Percentiles rank a stretch among this genome's conserved stretches.
phyloP scores from a whole-genome alignment of 2,797 vertebrate genomes.

The Pseudotriccus pelzelni region DNA sequence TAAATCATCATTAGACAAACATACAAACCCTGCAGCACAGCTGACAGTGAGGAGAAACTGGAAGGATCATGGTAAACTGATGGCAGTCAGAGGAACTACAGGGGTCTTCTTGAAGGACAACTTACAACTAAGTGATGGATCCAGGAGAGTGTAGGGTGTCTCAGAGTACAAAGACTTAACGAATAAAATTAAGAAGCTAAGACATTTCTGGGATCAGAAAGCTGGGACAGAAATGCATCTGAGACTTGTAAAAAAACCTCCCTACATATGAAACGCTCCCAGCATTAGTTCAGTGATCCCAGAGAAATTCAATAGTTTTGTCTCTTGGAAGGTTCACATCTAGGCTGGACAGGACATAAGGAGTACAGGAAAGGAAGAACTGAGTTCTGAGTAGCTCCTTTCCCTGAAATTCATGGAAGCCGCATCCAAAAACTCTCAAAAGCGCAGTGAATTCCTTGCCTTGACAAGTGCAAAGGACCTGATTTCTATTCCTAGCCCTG shows the following conservation, averaged over 20 bases:
- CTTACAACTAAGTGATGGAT: not conserved
- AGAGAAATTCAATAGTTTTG: not conserved
- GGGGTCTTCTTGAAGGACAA: not conserved
- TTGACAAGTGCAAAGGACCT: not conserved
- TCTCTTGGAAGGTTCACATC: not conserved
- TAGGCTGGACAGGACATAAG: not conserved
- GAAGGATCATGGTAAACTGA: not conserved
- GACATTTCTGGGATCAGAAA: not conserved
- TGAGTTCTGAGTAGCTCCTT: not conserved
- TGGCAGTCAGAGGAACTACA: rapidly evolving
- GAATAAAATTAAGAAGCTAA: not conserved
- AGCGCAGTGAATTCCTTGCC: not conserved
- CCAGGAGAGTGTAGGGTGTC: not conserved
- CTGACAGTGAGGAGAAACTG: not conserved
- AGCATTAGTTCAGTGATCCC: not conserved
- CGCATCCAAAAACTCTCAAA: not conserved
- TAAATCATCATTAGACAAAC: slow-evolving; percentile 17
- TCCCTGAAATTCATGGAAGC: not conserved
- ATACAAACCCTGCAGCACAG: not conserved
- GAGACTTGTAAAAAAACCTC: not conserved
- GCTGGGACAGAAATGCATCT: not conserved
- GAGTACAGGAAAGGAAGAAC: not conserved
- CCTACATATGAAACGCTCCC: not conserved
- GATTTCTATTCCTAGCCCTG: slow-evolving; percentile 23
- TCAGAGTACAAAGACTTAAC: not conserved